Conservation (phyloP, 1,140 invertebrate genomes). For the Drosophila lowei region DNA sequence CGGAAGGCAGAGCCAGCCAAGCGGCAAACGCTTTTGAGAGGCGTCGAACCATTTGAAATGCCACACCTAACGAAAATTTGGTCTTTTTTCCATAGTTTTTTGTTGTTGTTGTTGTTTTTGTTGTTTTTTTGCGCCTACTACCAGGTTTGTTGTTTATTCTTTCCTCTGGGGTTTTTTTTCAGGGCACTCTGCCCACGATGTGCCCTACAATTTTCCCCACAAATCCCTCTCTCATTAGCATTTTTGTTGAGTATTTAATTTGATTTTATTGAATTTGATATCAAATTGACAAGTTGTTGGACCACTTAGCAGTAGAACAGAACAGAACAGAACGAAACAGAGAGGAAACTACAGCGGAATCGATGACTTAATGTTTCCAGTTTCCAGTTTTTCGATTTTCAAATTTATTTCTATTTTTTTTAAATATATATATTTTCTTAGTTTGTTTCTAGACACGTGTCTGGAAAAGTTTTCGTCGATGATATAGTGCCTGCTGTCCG, state of each 20-base stretch:
- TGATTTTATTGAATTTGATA: constrained; percentile 79
- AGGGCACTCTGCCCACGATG: background rate
- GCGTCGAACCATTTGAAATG: constrained; percentile 80
- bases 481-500: constrained; percentile 59
- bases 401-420: constrained; percentile 10
- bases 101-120: constrained; percentile 23
- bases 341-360: constrained; percentile 36
- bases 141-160: constrained; percentile 54
- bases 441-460: constrained; percentile 17
- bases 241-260: constrained; percentile 80
- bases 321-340: constrained; percentile 5
- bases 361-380: constrained; percentile 61
- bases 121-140: constrained; percentile 70
- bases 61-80: constrained; percentile 76
- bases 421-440: background rate
- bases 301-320: constrained; percentile 65
- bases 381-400: constrained; percentile 28
- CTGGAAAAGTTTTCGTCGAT: constrained; percentile 43
- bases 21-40: constrained; percentile 45
- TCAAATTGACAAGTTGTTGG: constrained; percentile 72
- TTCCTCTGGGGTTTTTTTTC: constrained; percentile 7
- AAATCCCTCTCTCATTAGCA: constrained; percentile 52
- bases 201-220: constrained; percentile 25
- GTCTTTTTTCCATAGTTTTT: constrained; percentile 24
- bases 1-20: no score